phyloP scores from a whole-genome alignment of 2,113 vertebrate genomes.

The Anser cygnoides region DNA sequence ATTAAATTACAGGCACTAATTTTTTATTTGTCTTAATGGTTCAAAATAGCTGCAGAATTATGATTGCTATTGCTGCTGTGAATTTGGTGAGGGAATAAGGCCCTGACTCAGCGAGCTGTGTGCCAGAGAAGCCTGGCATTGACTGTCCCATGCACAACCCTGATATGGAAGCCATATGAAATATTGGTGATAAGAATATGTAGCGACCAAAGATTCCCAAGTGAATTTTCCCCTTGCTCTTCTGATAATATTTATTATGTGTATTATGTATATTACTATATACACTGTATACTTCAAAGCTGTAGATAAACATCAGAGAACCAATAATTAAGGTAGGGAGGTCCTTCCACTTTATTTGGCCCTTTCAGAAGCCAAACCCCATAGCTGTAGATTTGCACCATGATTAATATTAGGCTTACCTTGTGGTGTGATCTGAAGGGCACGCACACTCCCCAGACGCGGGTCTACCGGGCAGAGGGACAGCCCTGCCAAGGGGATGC shows the following conservation, averaged over 20 bases:
- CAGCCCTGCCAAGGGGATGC: background rate
- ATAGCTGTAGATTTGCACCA: background rate
- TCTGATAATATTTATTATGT: background rate
- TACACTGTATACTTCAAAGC: background rate
- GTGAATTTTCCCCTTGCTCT: background rate
- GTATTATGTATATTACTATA: background rate
- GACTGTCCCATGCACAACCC: background rate
- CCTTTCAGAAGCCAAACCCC: background rate
- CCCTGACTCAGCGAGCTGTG: background rate
- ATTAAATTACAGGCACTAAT: background rate
- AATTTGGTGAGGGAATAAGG: background rate
- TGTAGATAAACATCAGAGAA: background rate
- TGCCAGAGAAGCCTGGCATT: background rate
- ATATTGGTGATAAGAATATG: background rate
- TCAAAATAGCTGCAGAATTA: background rate
- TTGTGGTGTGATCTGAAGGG: background rate
- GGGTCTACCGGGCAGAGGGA: background rate
- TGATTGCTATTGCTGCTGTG: background rate
- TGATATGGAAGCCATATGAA: background rate
- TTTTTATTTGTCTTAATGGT: background rate
- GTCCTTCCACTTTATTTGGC: background rate
- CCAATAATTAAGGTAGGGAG: background rate
- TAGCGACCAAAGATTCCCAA: background rate
- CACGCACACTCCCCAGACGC: no score
- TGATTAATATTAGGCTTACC: background rate